phyloP scores from a whole-genome alignment of 2,113 vertebrate genomes.

The Athene cunicularia region DNA sequence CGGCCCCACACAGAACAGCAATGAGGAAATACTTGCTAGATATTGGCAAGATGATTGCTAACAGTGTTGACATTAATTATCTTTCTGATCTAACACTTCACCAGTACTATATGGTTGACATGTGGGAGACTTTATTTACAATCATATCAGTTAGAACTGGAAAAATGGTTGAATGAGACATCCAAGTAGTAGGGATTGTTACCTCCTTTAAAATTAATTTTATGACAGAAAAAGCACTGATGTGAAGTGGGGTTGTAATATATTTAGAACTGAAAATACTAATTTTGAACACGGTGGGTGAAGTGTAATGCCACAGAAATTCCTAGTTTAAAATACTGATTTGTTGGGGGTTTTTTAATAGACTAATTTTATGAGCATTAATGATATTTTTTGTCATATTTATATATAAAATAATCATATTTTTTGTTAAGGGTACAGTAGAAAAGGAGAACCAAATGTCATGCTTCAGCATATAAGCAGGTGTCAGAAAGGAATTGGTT shows the following conservation, averaged over 20 bases:
- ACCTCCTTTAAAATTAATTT: not conserved
- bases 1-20: not conserved
- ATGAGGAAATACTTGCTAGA: constrained; percentile 32
- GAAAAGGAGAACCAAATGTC: not conserved
- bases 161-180: not conserved
- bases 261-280: not conserved
- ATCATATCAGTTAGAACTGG: not conserved
- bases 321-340: not conserved
- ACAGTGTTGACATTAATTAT: not conserved
- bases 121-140: not conserved
- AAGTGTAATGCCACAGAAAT: not conserved
- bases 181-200: not conserved
- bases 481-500: not conserved
- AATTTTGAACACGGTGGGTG: not conserved
- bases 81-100: not conserved
- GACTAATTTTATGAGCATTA: not conserved
- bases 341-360: not conserved
- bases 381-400: not conserved
- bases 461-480: not conserved
- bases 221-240: not conserved
- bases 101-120: not conserved
- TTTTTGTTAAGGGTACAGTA: not conserved
- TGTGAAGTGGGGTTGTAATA: not conserved
- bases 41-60: not conserved
- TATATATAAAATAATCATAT: not conserved